Conservation (phyloP, 2,888 invertebrate genomes). For the Sussaba pulchella region DNA sequence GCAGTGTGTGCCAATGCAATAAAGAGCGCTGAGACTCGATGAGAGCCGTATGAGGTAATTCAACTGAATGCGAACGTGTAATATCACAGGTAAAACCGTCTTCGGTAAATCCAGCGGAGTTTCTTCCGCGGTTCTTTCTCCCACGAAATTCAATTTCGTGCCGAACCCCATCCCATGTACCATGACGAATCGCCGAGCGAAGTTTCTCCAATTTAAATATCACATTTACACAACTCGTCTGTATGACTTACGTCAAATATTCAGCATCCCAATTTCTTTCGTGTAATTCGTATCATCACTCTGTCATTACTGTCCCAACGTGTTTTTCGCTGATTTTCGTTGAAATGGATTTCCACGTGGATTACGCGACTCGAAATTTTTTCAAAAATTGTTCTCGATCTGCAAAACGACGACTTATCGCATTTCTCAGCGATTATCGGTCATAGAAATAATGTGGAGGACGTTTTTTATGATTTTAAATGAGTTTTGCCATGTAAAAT, state of each 20-base stretch:
- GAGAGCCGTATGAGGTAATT: conserved; percentile 61
- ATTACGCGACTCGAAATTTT: neutral
- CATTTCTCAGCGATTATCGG: neutral
- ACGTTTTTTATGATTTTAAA: neutral
- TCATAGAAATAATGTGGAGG: neutral
- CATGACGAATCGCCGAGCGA: conserved; percentile 1
- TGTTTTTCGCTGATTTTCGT: conserved; percentile 8
- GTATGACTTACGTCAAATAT: conserved; percentile 12
- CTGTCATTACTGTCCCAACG: neutral
- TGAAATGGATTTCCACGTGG: neutral
- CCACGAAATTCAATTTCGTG: conserved; percentile 41
- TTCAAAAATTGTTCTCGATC: too few species aligned
- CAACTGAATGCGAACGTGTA: conserved; percentile 61
- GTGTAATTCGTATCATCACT: conserved; percentile 21
- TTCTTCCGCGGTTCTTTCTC: conserved; percentile 30
- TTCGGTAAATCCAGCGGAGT: conserved; percentile 41
- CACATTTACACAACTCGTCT: conserved; percentile 11
- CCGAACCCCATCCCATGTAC: conserved; percentile 15
- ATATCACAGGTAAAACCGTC: conserved; percentile 59
- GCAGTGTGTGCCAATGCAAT: conserved; percentile 49
- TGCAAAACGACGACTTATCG: neutral
- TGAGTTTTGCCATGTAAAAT: too few species aligned
- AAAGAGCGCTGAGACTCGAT: conserved; percentile 49
- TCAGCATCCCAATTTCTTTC: conserved; percentile 20
- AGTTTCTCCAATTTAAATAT: conserved; percentile 35